A percentile compares a stretch with the other conserved stretches of the same genome.
phyloP scores from a whole-genome alignment of 2,888 invertebrate species.

The Platycheirus rosarum region DNA sequence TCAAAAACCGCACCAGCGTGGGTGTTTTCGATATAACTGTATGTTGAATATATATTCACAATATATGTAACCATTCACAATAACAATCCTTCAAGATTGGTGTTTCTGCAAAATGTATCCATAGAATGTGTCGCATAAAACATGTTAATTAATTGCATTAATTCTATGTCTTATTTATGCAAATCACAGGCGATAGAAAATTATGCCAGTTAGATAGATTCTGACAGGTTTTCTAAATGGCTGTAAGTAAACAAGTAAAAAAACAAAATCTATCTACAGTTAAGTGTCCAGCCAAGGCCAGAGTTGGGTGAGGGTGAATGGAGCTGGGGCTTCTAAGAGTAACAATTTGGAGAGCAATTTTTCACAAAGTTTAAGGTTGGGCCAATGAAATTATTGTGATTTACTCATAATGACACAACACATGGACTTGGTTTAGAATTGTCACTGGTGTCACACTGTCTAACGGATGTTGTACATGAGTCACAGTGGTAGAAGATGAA shows the following conservation, averaged over 20 bases:
- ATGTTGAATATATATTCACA: too few relatives aligned
- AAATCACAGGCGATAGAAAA: conserved; percentile 63
- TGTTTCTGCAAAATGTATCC: not conserved
- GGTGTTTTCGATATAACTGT: conserved; percentile 7
- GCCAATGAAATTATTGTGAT: conserved; percentile 26
- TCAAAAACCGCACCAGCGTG: conserved; percentile 18
- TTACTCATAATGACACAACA: conserved; percentile 4
- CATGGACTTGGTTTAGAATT: conserved; percentile 6
- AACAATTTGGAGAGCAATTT: conserved; percentile 4
- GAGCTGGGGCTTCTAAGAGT: not conserved
- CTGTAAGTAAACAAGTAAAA: conserved; percentile 35
- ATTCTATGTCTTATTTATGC: conserved; percentile 67
- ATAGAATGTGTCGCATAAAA: conserved; percentile 14
- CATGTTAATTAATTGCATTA: conserved; percentile 70
- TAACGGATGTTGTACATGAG: not conserved
- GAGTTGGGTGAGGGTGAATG: conserved; percentile 20
- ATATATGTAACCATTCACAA: conserved; percentile 15
- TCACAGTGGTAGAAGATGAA: not conserved
- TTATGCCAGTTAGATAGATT: conserved; percentile 52
- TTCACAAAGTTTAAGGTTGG: conserved; percentile 19
- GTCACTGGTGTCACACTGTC: not conserved
- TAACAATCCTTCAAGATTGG: not conserved
- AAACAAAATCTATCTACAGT: conserved; percentile 27
- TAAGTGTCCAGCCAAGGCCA: conserved; percentile 43
- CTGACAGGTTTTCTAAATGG: conserved; percentile 60